Conservation (phyloP, 2,113 vertebrate genomes). For the Lagenorhynchus albirostris region DNA sequence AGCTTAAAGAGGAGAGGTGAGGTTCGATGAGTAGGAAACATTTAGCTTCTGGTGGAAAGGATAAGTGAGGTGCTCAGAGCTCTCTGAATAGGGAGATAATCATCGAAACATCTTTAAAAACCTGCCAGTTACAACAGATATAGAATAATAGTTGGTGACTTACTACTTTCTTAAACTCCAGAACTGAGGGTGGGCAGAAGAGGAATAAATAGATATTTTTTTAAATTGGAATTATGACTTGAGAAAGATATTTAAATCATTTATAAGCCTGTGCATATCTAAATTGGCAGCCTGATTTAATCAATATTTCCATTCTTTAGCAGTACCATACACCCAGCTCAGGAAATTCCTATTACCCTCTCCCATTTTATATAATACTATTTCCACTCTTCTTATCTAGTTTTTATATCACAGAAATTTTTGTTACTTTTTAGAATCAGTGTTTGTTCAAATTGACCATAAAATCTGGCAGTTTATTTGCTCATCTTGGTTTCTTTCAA, state of each 20-base stretch:
- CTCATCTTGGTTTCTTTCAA: not conserved
- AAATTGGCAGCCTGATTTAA: not conserved
- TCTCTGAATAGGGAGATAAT: not conserved
- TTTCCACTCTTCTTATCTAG: not conserved
- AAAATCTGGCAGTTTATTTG: not conserved
- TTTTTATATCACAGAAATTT: not conserved
- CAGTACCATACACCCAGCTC: not conserved
- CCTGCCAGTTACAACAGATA: not conserved
- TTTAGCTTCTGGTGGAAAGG: slow-evolving; percentile 17
- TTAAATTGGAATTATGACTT: not conserved
- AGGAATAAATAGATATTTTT: not conserved
- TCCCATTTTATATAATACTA: not conserved
- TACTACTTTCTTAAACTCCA: not conserved
- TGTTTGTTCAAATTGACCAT: not conserved
- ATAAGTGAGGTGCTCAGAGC: not conserved
- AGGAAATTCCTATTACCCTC: not conserved
- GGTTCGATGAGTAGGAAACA: not conserved
- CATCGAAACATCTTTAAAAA: not conserved
- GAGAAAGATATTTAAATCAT: not conserved
- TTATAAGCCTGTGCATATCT: not conserved
- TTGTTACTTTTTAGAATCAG: not conserved
- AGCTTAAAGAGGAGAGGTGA: slow-evolving; percentile 14
- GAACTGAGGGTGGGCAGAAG: not conserved
- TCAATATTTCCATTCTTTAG: not conserved
- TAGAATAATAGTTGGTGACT: not conserved